Percentiles rank a stretch among this genome's conserved stretches.
phyloP scores from a whole-genome alignment of 2,888 invertebrate species.

The Acanthosoma haemorrhoidale region DNA sequence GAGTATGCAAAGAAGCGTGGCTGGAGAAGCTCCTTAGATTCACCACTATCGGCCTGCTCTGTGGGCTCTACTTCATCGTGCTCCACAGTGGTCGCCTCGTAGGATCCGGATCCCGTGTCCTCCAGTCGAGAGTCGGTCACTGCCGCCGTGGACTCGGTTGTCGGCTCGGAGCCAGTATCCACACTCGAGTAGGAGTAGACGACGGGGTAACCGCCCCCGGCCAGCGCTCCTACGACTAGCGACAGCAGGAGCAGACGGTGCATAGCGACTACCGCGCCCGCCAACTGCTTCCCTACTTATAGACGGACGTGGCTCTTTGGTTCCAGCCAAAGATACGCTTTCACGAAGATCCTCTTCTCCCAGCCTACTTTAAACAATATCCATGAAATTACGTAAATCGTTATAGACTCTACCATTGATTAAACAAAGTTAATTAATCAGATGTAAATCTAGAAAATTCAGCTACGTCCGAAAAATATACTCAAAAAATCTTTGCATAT shows the following conservation, averaged over 20 bases:
- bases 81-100: not conserved
- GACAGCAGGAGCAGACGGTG: not conserved
- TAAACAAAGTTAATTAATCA: not conserved
- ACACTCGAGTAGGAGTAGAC: conserved; percentile 22
- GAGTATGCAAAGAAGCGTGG: conserved; percentile 34
- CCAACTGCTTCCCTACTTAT: conserved; percentile 16
- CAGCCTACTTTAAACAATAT: not conserved
- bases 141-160: not conserved
- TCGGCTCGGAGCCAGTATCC: not conserved
- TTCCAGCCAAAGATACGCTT: conserved; percentile 28
- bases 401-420: conserved; percentile 31
- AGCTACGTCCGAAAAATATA: too few species aligned
- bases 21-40: conserved; percentile 28
- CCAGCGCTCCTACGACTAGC: not conserved
- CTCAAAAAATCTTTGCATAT: too few species aligned
- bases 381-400: conserved; percentile 31
- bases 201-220: not conserved
- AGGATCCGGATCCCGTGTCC: not conserved
- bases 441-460: too few species aligned
- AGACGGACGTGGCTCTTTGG: conserved; percentile 21
- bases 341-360: conserved; percentile 25
- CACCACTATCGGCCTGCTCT: not conserved
- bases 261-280: not conserved
- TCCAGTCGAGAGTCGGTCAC: too few species aligned
- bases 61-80: conserved; percentile 4